Conservation (phyloP, 1,140 invertebrate species). For the Caenorhabditis inopinata region DNA sequence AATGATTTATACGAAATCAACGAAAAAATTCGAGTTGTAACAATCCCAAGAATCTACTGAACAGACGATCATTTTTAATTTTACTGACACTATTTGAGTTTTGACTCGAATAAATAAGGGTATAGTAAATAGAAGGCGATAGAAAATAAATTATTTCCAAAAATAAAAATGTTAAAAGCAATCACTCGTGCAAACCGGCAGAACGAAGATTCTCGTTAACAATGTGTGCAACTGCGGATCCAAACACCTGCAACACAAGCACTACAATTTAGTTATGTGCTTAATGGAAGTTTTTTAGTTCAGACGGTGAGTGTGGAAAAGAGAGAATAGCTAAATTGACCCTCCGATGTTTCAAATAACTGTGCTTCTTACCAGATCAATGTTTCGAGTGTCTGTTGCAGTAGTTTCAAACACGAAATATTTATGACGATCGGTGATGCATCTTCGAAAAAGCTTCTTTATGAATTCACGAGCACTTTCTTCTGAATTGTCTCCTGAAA, state of each 20-base stretch:
- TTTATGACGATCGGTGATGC: constrained; percentile 38
- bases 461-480: constrained; percentile 43
- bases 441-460: constrained; percentile 37
- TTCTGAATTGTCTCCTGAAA: constrained; percentile 39
- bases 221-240: constrained; percentile 49
- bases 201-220: constrained; percentile 49
- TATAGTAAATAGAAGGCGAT: not conserved
- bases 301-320: no score
- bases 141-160: not conserved
- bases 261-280: not conserved
- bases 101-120: not conserved
- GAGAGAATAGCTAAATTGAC: no score
- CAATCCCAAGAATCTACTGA: no score
- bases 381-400: constrained; percentile 49
- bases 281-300: no score
- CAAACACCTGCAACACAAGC: constrained; percentile 38
- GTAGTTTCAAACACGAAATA: constrained; percentile 46
- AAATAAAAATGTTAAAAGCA: not conserved
- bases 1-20: not conserved
- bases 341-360: no score
- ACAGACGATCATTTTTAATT: no score
- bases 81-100: no score
- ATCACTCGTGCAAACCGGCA: constrained; percentile 45
- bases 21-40: no score
- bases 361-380: constrained; percentile 48